Conservation (phyloP, 1,140 invertebrate species). For the Leguminivora glycinivorella region DNA sequence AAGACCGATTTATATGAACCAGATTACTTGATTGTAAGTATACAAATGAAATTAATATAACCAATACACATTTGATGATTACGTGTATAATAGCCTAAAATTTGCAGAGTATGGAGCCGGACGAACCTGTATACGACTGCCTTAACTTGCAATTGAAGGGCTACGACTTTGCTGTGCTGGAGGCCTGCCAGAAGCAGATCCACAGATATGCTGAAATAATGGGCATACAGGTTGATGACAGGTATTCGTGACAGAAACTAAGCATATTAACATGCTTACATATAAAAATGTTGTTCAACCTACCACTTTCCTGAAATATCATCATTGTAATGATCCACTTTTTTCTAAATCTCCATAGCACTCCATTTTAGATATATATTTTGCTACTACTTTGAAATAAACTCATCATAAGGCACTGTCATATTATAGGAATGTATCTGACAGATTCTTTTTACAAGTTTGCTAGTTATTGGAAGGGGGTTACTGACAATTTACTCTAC, state of each 20-base stretch:
- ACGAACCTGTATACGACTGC: slow-evolving; percentile 85
- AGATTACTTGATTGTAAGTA: slow-evolving; percentile 68
- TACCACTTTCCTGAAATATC: too few relatives aligned
- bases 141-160: slow-evolving; percentile 90
- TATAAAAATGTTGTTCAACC: too few relatives aligned
- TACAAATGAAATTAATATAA: slow-evolving; percentile 16
- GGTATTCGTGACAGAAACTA: slow-evolving; percentile 72
- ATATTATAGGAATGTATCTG: too few relatives aligned
- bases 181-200: slow-evolving; percentile 88
- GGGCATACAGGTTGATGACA: slow-evolving; percentile 87
- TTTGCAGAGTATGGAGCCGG: slow-evolving; percentile 81
- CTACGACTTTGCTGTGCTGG: slow-evolving; percentile 89
- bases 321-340: too few relatives aligned
- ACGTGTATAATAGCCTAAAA: slow-evolving; percentile 34
- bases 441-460: too few relatives aligned
- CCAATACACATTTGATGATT: slow-evolving; percentile 23
- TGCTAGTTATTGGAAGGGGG: too few relatives aligned
- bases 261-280: not conserved
- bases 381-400: too few relatives aligned
- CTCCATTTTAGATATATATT: too few relatives aligned
- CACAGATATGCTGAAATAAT: slow-evolving; percentile 86
- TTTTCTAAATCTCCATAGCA: too few relatives aligned
- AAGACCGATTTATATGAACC: slow-evolving; percentile 70
- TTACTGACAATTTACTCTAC: too few relatives aligned
- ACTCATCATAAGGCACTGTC: too few relatives aligned